These are phyloP conservation scores for Bos indicus DNA, from an alignment of 2,113 vertebrate genomes.

Conservation along the genomic window DNA sequence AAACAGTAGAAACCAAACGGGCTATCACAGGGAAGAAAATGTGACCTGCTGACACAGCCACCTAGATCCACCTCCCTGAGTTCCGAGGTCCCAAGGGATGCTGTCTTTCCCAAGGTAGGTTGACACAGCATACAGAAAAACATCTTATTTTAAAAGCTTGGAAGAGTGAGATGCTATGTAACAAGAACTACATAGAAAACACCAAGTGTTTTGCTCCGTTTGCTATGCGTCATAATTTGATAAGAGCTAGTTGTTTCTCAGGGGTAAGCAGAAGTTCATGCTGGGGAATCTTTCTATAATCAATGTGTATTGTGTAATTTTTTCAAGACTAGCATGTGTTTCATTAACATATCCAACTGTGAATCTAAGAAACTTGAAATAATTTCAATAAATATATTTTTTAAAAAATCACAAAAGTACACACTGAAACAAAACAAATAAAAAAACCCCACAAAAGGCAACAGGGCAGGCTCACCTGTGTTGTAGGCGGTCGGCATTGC, in stretches of 20 bases:
- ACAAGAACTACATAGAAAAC: neutral
- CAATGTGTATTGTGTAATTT: neutral
- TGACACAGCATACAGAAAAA: neutral
- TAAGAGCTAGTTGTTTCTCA: neutral
- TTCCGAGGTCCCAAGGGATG: neutral
- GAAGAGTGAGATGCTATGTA: neutral
- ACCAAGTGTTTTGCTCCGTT: neutral
- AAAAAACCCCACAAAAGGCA: neutral
- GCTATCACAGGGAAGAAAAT: neutral
- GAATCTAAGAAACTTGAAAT: neutral
- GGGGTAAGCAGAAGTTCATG: neutral
- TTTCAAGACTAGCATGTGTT: neutral
- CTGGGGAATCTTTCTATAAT: neutral
- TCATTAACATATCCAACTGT: neutral
- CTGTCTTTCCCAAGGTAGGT: neutral
- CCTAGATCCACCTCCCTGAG: neutral
- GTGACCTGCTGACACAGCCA: too few species aligned
- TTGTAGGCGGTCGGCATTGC: constrained; percentile 97
- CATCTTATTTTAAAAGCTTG: neutral
- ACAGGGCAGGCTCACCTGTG: constrained; percentile 85
- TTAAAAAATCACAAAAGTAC: neutral
- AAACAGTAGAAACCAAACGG: neutral
- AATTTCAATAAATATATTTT: neutral
- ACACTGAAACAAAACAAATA: neutral
- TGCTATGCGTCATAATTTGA: neutral